These are phyloP conservation scores for Triplophysa bombifrons DNA, from an alignment of 2,797 vertebrate genomes.

Conservation along the genomic window DNA sequence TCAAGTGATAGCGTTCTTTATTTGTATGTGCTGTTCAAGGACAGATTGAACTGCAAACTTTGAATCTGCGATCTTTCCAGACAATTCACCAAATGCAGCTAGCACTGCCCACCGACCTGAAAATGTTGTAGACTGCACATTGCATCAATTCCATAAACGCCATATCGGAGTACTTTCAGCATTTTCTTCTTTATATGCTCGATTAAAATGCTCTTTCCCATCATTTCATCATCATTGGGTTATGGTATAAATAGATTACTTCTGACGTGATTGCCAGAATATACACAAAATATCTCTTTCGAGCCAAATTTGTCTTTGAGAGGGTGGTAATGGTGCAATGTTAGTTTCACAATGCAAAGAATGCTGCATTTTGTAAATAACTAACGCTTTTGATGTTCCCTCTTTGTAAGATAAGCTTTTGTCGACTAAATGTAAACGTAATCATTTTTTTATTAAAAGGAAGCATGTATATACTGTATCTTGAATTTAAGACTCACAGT, in stretches of 20 bases:
- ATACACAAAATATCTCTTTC: background rate
- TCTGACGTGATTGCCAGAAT: background rate
- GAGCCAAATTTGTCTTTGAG: background rate
- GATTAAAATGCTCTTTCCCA: background rate
- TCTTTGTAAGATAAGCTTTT: background rate
- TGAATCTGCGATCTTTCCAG: background rate
- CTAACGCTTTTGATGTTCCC: too few relatives aligned
- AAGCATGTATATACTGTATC: background rate
- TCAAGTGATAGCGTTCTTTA: background rate
- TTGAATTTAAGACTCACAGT: background rate
- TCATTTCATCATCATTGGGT: background rate
- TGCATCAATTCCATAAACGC: background rate
- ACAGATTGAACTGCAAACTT: background rate
- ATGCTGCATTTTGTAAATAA: background rate
- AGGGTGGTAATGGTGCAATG: background rate
- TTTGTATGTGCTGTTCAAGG: too few relatives aligned
- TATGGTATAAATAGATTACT: background rate
- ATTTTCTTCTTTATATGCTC: background rate
- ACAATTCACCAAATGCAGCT: too few relatives aligned
- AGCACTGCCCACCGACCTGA: too few relatives aligned
- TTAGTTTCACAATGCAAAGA: background rate
- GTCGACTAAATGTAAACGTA: background rate
- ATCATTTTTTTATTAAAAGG: background rate
- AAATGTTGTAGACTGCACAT: too few relatives aligned
- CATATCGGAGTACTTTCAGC: background rate